Evolutionary conservation across 2,797 vertebrate species (phyloP), one percentile per base, ranked within the genome.

Genomic region (Lophotriccus pileatus): DNA sequence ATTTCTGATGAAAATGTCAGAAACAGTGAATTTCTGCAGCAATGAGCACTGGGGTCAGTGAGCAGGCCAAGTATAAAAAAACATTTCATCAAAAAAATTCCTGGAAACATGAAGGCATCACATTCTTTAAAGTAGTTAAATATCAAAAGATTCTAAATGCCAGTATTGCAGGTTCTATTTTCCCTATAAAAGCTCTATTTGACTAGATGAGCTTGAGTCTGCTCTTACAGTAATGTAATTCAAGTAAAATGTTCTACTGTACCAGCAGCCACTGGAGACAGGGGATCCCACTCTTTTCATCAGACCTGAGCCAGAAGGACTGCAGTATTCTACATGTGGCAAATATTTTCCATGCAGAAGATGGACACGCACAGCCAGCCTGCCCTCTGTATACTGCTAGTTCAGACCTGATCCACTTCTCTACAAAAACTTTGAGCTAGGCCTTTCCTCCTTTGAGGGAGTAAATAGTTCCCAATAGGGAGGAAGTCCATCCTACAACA

Each of bases 401-500:
- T 25, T 79, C 63, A 72, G 12, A 74, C 64, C 86, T 77, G 70
- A 81, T 37, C 73, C 87, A 75, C 47, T 32, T 74, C 39, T 89
- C 84, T 20, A 37, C 53, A 73, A 83, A 89, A 89, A 27, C 44
- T 44, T 81, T 60, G 30, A 76, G 78, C 37, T 76, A 82, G 91
- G 36, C 9, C 34, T 92, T 93, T 93, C 30, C 32, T 89, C n/a
- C 50, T 96, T 88, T 93, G 75, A 90, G 84, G 34, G 28, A 73
- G 15, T 50, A 88, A 77, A 95, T 96, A 90, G 32, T 55, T 92
- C 41, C 55, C 17, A 10, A 34, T 10, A 37, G 77, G 77, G 74
- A 94, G 85, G 84, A 95, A 90, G 80, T 81, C 75, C 91, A 86
- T 75, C 84, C 76, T 90, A 59, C 64, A 89, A 58, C 37, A 90